These are phyloP conservation scores for Motacilla alba DNA, from an alignment of 2,113 vertebrate species.

Conservation along the genomic window DNA sequence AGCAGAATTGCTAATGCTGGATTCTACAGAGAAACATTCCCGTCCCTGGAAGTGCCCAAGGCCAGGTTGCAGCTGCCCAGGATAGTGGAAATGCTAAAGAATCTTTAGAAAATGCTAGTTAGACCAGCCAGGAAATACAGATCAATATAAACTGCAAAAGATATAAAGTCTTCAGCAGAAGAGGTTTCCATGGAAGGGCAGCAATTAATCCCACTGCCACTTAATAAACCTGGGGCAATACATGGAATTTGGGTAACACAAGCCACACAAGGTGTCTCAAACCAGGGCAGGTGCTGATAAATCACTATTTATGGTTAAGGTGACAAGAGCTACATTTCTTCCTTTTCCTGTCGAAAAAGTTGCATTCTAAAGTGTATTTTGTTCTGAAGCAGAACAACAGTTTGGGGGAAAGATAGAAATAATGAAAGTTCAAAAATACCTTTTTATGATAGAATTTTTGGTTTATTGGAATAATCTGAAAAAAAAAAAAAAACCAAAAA, in stretches of 20 bases:
- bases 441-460: background rate
- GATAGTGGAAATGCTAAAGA: background rate
- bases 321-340: background rate
- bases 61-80: background rate
- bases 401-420: accelerated
- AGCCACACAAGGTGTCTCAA: background rate
- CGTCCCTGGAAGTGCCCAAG: background rate
- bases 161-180: background rate
- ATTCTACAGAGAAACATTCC: background rate
- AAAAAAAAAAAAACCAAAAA: background rate
- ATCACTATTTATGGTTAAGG: background rate
- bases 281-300: background rate
- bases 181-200: background rate
- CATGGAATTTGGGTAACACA: background rate
- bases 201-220: background rate
- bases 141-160: background rate
- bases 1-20: background rate
- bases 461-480: background rate
- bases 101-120: background rate
- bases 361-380: background rate
- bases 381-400: background rate
- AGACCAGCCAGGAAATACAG: background rate
- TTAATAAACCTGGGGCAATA: background rate
- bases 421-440: accelerated
- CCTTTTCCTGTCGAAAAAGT: background rate